Evolutionary conservation across 1,140 invertebrate genomes (phyloP).

Genomic region (Drosophila busckii): DNA sequence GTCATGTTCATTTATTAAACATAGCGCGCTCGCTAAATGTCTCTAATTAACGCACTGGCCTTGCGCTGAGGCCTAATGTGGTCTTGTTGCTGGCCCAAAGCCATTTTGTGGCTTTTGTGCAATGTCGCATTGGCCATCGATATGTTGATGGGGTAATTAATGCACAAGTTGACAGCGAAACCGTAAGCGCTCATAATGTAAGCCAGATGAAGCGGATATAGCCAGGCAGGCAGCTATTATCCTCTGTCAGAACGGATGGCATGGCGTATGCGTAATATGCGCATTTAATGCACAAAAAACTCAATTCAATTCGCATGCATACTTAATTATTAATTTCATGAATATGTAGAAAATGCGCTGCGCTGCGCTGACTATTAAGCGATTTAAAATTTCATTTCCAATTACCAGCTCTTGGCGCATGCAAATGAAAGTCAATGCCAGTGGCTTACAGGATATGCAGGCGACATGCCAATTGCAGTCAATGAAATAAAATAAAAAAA

Average conservation of each 20-base stretch:
- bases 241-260: conserved; percentile 9
- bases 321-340: conserved; percentile 60
- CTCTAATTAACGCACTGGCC: conserved; percentile 55
- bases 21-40: conserved; percentile 9
- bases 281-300: conserved; percentile 4
- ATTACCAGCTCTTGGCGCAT: conserved; percentile 23
- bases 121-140: conserved; percentile 35
- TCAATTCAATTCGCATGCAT: conserved; percentile 57
- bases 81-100: conserved; percentile 26
- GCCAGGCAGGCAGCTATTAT: not conserved
- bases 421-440: conserved; percentile 40
- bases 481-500: conserved; percentile 34
- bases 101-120: conserved; percentile 63
- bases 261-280: conserved; percentile 61
- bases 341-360: conserved; percentile 23
- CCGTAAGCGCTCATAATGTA: too few species aligned
- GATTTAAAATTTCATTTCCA: conserved; percentile 52
- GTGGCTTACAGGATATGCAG: conserved; percentile 8
- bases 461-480: conserved; percentile 5
- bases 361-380: conserved; percentile 46
- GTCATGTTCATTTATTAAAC: conserved; percentile 57
- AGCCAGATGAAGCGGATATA: not conserved
- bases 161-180: conserved; percentile 23
- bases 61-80: conserved; percentile 42
- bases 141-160: conserved; percentile 69